Percentiles rank a stretch among this genome's conserved stretches.
phyloP scores from a whole-genome alignment of 2,113 vertebrate genomes.

The Collichthys lucidus region DNA sequence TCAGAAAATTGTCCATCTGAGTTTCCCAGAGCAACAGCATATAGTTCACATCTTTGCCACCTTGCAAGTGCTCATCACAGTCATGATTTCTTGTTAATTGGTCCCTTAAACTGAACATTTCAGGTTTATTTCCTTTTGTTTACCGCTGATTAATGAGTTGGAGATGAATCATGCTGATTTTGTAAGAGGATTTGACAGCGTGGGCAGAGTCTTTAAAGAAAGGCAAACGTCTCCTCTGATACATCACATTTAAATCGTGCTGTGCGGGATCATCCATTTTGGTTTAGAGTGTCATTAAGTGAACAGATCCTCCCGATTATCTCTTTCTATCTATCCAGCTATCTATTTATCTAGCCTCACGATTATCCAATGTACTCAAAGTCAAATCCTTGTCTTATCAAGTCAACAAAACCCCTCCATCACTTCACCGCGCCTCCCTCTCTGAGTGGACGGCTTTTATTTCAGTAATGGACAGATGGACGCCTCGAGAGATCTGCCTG shows the following conservation, averaged over 20 bases:
- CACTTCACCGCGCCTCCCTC: conserved; percentile 13
- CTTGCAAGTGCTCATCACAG: conserved; percentile 17
- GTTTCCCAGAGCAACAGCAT: background rate
- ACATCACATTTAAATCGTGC: background rate
- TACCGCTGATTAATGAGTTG: conserved; percentile 33
- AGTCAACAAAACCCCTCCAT: conserved; percentile 27
- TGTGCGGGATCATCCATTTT: conserved; percentile 14
- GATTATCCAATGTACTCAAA: conserved; percentile 42
- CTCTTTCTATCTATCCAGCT: background rate
- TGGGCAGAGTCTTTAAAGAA: background rate
- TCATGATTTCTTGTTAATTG: background rate
- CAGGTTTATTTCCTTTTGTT: background rate
- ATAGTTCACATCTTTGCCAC: background rate
- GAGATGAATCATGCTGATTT: background rate
- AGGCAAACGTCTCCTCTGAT: background rate
- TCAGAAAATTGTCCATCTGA: background rate
- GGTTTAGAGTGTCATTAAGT: conserved; percentile 18
- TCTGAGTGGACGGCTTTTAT: conserved; percentile 54
- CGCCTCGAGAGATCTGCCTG: conserved; percentile 64
- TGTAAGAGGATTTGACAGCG: background rate
- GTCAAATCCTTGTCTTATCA: conserved; percentile 54
- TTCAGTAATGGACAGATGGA: conserved; percentile 80
- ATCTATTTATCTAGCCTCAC: background rate
- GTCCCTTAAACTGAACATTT: background rate
- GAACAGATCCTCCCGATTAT: conserved; percentile 21